A percentile compares a stretch with the other conserved stretches of the same genome.
These are phyloP conservation scores for Andrena bicolor DNA, from an alignment of 2,888 invertebrate species.

Conservation along the genomic window DNA sequence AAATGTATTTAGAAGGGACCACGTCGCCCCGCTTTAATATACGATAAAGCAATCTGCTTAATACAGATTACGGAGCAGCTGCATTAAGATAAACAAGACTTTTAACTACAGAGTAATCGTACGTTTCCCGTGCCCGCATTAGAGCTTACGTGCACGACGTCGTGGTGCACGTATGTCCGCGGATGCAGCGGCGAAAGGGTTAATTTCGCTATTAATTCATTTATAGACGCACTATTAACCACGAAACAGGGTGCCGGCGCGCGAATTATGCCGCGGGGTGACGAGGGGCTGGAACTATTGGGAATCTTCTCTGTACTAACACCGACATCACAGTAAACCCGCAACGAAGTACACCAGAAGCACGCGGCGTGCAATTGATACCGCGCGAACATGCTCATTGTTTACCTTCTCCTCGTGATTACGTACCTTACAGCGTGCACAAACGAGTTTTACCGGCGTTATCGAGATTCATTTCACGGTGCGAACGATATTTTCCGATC, in stretches of 20 bases:
- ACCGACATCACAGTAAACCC: slow-evolving; percentile 7
- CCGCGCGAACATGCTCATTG: slow-evolving; percentile 64
- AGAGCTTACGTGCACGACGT: slow-evolving; percentile 7
- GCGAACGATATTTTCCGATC: slow-evolving; percentile 30
- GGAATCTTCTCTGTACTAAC: neutral
- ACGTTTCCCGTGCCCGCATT: slow-evolving; percentile 2
- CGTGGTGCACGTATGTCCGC: slow-evolving; percentile 7
- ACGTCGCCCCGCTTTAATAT: neutral
- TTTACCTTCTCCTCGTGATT: slow-evolving; percentile 67
- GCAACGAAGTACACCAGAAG: slow-evolving; percentile 35
- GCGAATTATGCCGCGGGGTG: neutral
- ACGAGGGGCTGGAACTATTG: neutral
- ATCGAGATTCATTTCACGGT: slow-evolving; percentile 33
- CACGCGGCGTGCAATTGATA: slow-evolving; percentile 62
- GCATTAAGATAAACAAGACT: slow-evolving; percentile 11
- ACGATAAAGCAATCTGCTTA: slow-evolving; percentile 1
- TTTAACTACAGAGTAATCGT: neutral
- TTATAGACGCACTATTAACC: neutral
- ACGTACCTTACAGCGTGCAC: slow-evolving; percentile 32
- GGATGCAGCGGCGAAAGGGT: slow-evolving; percentile 37
- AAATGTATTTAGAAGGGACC: neutral
- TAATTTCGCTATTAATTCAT: slow-evolving; percentile 48
- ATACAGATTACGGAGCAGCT: neutral
- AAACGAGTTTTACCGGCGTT: slow-evolving; percentile 1
- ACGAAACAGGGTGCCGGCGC: neutral